These are phyloP conservation scores for Malthinus flaveolus DNA, from an alignment of 2,888 invertebrate species.

Conservation along the genomic window DNA sequence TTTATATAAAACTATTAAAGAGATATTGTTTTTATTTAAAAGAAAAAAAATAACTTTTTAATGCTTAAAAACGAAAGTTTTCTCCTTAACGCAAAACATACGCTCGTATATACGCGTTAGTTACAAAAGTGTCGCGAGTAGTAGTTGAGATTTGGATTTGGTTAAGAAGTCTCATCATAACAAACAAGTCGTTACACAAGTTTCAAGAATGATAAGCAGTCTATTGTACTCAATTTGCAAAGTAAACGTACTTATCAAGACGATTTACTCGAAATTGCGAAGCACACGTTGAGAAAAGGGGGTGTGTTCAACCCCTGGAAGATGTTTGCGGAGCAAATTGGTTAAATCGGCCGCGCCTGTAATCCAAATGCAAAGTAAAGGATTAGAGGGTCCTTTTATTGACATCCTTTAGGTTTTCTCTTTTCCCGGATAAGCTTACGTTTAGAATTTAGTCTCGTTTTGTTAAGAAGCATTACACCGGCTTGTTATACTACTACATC, in stretches of 20 bases:
- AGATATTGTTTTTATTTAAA: background rate
- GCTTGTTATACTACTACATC: slow-evolving; percentile 26
- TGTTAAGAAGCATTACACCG: slow-evolving; percentile 24
- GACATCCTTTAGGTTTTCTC: slow-evolving; percentile 39
- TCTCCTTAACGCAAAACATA: too few relatives aligned
- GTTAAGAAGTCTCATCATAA: slow-evolving; percentile 12
- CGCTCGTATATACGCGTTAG: background rate
- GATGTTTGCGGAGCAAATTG: slow-evolving; percentile 52
- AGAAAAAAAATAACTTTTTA: too few relatives aligned
- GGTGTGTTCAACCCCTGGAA: slow-evolving; percentile 25
- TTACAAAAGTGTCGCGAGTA: background rate
- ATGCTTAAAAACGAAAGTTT: too few relatives aligned
- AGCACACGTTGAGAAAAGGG: slow-evolving; percentile 19
- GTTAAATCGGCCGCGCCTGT: slow-evolving; percentile 52
- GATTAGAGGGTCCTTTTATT: slow-evolving; percentile 48
- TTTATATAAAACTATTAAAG: background rate
- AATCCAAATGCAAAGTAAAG: slow-evolving; percentile 51
- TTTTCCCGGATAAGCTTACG: slow-evolving; percentile 29
- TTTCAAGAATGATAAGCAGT: slow-evolving; percentile 25
- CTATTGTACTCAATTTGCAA: slow-evolving; percentile 31
- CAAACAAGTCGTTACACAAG: slow-evolving; percentile 20
- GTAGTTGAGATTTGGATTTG: slow-evolving; percentile 1
- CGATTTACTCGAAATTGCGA: slow-evolving; percentile 29
- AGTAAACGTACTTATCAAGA: slow-evolving; percentile 33
- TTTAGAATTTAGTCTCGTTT: slow-evolving; percentile 26